Conservation (phyloP, 1,140 invertebrate genomes). For the Halyomorpha halys region DNA sequence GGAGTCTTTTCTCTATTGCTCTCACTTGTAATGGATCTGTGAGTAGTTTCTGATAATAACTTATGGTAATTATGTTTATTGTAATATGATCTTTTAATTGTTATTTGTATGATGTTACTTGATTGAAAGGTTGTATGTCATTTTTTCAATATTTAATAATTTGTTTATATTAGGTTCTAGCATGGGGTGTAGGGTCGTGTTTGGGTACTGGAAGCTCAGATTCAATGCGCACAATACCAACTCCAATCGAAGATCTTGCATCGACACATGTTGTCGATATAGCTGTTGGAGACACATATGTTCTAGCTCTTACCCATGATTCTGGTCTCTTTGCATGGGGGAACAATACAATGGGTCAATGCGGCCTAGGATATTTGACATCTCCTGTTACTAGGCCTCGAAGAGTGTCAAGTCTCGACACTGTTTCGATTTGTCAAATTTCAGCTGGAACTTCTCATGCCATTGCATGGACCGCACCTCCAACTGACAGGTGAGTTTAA, state of each 20-base stretch:
- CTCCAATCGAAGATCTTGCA: conserved; percentile 36
- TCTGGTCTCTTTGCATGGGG: conserved; percentile 54
- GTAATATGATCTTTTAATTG: not conserved
- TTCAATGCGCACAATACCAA: conserved; percentile 39
- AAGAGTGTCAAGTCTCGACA: conserved; percentile 49
- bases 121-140: not conserved
- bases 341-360: conserved; percentile 59
- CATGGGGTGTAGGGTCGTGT: conserved; percentile 51
- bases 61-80: not conserved
- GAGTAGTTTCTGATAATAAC: conserved; percentile 1
- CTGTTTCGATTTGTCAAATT: conserved; percentile 48
- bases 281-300: conserved; percentile 48
- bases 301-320: conserved; percentile 48
- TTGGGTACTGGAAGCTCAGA: conserved; percentile 48
- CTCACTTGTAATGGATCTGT: conserved; percentile 43
- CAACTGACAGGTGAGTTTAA: conserved; percentile 37
- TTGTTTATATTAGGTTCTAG: conserved; percentile 43
- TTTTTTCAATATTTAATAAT: not conserved
- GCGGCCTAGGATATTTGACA: conserved; percentile 54
- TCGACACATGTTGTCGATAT: conserved; percentile 38
- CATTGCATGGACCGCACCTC: conserved; percentile 54
- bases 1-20: conserved; percentile 49
- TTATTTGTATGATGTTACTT: too few species aligned
- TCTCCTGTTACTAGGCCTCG: conserved; percentile 50
- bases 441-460: conserved; percentile 59